A percentile compares a stretch with the other conserved stretches of the same genome.
Evolutionary conservation across 23 tunicate species (phyloP).

Genomic region (Halocynthia roretzi): DNA sequence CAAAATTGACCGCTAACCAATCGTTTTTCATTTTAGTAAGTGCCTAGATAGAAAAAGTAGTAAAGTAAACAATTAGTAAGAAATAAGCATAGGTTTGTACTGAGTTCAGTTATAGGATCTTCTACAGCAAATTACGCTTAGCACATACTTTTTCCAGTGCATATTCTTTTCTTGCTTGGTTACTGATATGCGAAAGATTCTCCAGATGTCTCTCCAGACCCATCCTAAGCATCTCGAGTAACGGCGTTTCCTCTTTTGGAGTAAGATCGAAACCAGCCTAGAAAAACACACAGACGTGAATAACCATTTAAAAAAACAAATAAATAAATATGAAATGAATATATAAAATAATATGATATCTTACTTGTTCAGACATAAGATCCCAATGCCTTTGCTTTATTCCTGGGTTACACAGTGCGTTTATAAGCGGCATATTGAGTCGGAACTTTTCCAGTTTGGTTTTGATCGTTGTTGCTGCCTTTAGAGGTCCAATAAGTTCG

Average conservation of each 20-base stretch:
- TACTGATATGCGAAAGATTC: constrained; percentile 72
- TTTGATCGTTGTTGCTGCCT: constrained; percentile 79
- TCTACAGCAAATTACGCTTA: too few relatives aligned
- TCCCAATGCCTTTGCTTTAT: constrained; percentile 87
- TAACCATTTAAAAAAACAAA: neutral
- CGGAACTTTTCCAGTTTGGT: constrained; percentile 82
- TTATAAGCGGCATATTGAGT: constrained; percentile 83
- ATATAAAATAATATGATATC: neutral
- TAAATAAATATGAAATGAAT: neutral
- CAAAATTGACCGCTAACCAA: constrained; percentile 66
- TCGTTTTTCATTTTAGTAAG: constrained; percentile 74
- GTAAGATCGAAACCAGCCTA: constrained; percentile 65
- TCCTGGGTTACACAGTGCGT: constrained; percentile 81
- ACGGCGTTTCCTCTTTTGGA: constrained; percentile 45
- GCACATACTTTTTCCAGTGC: constrained; percentile 55
- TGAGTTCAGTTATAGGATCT: too few relatives aligned
- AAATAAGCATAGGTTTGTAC: too few relatives aligned
- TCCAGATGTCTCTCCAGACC: constrained; percentile 76
- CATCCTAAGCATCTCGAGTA: constrained; percentile 55
- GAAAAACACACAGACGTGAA: too few relatives aligned
- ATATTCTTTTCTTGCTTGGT: constrained; percentile 85
- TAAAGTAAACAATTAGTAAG: neutral
- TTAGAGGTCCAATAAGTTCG: constrained; percentile 55
- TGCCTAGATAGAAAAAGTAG: constrained; percentile 28
- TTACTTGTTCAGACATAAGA: constrained; percentile 75